Conservation (phyloP, 2,888 invertebrate genomes). For the Bombylius major region DNA sequence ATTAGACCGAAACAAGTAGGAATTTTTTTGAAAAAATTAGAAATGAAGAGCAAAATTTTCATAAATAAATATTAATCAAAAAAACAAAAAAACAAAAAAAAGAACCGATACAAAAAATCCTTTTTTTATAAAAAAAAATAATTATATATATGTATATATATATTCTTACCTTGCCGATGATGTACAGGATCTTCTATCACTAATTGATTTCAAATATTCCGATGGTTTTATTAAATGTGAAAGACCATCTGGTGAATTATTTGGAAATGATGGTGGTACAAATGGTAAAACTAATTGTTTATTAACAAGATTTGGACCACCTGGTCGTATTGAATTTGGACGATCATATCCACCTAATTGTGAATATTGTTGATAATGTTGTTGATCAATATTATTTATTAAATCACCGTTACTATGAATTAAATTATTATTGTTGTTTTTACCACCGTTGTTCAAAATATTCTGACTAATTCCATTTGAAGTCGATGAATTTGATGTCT, state of each 20-base stretch:
- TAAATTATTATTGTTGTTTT: conserved; percentile 10
- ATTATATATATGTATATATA: too few species aligned
- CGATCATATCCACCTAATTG: conserved; percentile 18
- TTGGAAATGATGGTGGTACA: conserved; percentile 81
- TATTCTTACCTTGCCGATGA: conserved; percentile 38
- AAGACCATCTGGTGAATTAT: conserved; percentile 51
- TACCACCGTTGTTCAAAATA: conserved; percentile 10
- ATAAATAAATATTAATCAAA: too few species aligned
- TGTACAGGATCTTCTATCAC: conserved; percentile 42
- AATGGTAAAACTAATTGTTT: conserved; percentile 79
- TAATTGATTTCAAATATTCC: conserved; percentile 79
- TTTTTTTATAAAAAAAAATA: too few species aligned
- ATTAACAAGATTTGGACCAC: conserved; percentile 57
- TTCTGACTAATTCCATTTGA: conserved; percentile 5
- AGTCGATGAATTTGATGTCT: neutral
- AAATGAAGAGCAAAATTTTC: too few species aligned
- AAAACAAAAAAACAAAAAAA: too few species aligned
- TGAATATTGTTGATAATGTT: conserved; percentile 29
- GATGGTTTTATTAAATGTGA: conserved; percentile 84
- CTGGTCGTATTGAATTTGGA: conserved; percentile 21
- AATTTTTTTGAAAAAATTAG: too few species aligned
- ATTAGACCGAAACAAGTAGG: too few species aligned
- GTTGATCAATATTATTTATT: conserved; percentile 28
- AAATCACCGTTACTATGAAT: conserved; percentile 6
- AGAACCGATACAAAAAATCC: too few species aligned